These are phyloP conservation scores for Amblyopsis rosae DNA, from an alignment of 2,113 vertebrate genomes.

Conservation along the genomic window DNA sequence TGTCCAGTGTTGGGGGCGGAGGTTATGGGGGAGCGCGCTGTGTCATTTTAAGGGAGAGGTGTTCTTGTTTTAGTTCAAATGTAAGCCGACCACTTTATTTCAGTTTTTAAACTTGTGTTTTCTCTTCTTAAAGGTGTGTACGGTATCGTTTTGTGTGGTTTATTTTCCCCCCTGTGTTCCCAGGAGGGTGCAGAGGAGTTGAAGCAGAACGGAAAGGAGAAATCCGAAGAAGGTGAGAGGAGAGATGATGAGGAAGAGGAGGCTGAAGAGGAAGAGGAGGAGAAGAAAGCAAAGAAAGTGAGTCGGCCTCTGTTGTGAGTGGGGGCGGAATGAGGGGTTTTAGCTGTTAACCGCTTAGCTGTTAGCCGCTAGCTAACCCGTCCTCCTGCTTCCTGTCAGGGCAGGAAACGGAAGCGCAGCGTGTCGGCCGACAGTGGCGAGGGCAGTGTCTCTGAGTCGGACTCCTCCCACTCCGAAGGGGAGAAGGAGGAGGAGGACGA, in stretches of 20 bases:
- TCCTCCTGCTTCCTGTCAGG: slow-evolving; percentile 51
- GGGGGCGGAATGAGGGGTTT: slow-evolving; percentile 35
- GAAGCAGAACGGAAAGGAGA: slow-evolving; percentile 52
- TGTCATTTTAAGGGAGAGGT: neutral
- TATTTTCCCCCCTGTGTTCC: neutral
- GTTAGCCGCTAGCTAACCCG: neutral
- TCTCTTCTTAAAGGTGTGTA: neutral
- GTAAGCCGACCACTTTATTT: neutral
- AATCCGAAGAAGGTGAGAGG: slow-evolving; percentile 45
- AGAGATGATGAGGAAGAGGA: slow-evolving; percentile 43
- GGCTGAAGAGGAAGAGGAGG: slow-evolving; percentile 43
- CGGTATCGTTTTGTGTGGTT: neutral
- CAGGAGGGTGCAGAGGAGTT: slow-evolving; percentile 11
- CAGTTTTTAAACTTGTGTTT: no score
- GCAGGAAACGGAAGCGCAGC: slow-evolving; percentile 84
- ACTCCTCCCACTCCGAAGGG: slow-evolving; percentile 73
- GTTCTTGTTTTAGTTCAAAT: neutral
- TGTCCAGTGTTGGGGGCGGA: no score
- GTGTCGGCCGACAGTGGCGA: slow-evolving; percentile 67
- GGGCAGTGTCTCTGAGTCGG: slow-evolving; percentile 75
- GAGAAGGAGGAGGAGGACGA: slow-evolving; percentile 58
- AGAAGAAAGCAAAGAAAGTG: slow-evolving; percentile 59
- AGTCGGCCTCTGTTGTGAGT: neutral
- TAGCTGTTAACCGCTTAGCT: slow-evolving; percentile 1
- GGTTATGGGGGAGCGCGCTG: no score